phyloP scores from a whole-genome alignment of 2,113 vertebrate species.

The Hemiprocne comata region DNA sequence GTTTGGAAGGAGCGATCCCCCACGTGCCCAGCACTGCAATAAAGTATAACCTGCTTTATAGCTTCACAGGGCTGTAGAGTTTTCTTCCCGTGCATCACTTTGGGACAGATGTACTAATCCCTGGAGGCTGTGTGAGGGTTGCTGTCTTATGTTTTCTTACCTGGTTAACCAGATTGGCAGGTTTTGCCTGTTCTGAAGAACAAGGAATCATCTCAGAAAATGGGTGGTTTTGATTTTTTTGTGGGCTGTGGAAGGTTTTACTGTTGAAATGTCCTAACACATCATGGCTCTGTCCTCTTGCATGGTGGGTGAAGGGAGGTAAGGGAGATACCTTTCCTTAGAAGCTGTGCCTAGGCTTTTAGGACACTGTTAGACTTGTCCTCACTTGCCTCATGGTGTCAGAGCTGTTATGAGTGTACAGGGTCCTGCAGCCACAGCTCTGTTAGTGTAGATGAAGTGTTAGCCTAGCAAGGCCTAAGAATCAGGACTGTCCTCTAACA shows the following conservation, averaged over 20 bases:
- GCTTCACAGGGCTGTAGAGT: no score
- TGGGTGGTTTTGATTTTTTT: neutral
- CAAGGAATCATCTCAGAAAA: neutral
- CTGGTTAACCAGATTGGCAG: neutral
- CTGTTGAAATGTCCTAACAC: neutral
- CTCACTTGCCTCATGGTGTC: neutral
- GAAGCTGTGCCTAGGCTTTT: neutral
- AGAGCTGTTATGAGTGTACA: rapidly evolving
- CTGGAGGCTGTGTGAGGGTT: neutral
- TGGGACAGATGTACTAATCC: neutral
- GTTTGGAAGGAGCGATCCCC: no score
- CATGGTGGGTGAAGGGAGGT: rapidly evolving
- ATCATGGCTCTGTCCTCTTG: neutral
- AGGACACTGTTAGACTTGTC: neutral
- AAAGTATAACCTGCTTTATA: no score
- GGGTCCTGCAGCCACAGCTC: neutral
- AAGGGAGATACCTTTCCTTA: neutral
- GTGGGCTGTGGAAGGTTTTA: neutral
- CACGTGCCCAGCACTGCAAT: no score
- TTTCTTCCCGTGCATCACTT: neutral
- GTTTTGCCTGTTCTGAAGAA: neutral
- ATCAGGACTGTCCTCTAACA: neutral
- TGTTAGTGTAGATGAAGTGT: neutral
- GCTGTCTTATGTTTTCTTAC: neutral
- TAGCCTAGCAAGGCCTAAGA: neutral